Conservation (phyloP, 2,113 vertebrate genomes). For the Platichthys flesus region DNA sequence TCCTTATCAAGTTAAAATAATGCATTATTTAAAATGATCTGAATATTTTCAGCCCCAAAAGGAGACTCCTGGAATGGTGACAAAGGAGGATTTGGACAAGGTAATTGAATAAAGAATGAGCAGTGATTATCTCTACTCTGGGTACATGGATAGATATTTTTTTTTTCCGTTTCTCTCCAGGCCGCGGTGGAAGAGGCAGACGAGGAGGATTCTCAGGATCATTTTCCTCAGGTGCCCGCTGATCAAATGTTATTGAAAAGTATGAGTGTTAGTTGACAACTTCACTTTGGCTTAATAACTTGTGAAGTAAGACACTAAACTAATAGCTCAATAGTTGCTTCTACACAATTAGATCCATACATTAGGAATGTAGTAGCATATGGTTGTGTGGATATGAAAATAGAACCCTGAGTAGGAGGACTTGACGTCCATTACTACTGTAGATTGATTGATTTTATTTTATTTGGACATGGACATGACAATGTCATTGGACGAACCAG, state of each 20-base stretch:
- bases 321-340: background rate
- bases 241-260: background rate
- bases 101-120: background rate
- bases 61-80: conserved; percentile 1
- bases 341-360: background rate
- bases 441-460: too few relatives aligned
- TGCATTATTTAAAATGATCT: background rate
- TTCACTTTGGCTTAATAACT: background rate
- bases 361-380: background rate
- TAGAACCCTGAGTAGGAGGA: background rate
- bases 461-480: too few relatives aligned
- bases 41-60: background rate
- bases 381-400: background rate
- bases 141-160: accelerated
- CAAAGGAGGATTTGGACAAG: background rate
- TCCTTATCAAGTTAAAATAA: too few relatives aligned
- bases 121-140: accelerated
- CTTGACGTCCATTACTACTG: background rate
- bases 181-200: conserved; percentile 52
- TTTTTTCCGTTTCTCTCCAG: conserved; percentile 7
- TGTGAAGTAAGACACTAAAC: background rate
- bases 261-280: background rate
- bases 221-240: conserved; percentile 46
- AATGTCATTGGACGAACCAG: too few relatives aligned
- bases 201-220: conserved; percentile 54